Conservation (phyloP, 2,888 invertebrate species). For the Drosophila niveifrons region DNA sequence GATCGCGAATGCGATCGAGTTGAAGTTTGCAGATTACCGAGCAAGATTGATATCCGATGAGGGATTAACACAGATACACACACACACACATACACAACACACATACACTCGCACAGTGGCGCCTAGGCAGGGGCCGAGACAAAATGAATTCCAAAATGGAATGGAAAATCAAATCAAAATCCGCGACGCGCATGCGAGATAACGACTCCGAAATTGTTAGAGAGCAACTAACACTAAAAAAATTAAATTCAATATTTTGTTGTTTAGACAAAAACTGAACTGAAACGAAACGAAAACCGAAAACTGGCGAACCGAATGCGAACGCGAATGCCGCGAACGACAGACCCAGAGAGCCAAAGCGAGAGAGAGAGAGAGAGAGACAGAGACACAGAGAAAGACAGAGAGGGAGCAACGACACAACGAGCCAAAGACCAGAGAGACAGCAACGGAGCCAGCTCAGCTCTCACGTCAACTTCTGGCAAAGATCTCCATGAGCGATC, state of each 20-base stretch:
- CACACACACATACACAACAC: conserved; percentile 37
- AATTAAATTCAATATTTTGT: conserved; percentile 84
- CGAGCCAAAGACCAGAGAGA: conserved; percentile 6
- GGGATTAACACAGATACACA: conserved; percentile 22
- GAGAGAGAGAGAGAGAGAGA: conserved; percentile 15
- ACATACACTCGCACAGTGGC: conserved; percentile 30
- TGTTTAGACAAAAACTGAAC: conserved; percentile 80
- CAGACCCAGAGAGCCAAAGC: conserved; percentile 27
- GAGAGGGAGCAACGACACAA: conserved; percentile 17
- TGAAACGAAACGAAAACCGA: conserved; percentile 58
- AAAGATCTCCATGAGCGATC: conserved; percentile 18
- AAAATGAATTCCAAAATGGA: conserved; percentile 16
- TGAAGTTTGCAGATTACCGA: not conserved
- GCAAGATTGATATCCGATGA: conserved; percentile 18
- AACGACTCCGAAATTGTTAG: conserved; percentile 85
- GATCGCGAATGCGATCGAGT: conserved; percentile 4
- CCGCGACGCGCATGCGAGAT: conserved; percentile 83
- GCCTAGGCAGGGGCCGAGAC: conserved; percentile 17
- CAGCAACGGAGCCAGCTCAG: conserved; percentile 6
- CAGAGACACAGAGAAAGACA: too few species aligned
- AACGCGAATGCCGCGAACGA: conserved; percentile 67
- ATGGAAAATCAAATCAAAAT: conserved; percentile 31
- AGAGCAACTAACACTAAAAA: conserved; percentile 84
- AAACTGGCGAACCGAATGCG: conserved; percentile 69
- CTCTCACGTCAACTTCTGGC: conserved; percentile 28